Conservation (phyloP, 2,113 vertebrate genomes). For the Poicephalus meyeri region DNA sequence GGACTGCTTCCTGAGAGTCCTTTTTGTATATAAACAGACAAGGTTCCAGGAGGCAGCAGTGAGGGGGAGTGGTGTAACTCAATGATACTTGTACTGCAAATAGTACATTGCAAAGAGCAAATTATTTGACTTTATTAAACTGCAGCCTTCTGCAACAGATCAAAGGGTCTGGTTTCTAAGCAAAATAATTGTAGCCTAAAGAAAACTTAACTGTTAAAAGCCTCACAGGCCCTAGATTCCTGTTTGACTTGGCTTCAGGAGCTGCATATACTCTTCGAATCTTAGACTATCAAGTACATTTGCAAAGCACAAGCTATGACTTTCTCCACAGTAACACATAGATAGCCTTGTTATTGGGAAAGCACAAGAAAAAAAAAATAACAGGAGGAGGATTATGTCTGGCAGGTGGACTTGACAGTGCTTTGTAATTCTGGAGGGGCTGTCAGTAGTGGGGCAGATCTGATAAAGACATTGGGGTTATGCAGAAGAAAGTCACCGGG, state of each 20-base stretch:
- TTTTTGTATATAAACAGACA: constrained; percentile 15
- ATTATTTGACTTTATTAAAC: constrained; percentile 53
- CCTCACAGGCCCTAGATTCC: background rate
- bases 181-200: constrained; percentile 29
- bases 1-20: constrained; percentile 24
- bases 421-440: background rate
- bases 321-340: background rate
- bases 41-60: constrained; percentile 26
- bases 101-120: constrained; percentile 48
- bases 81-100: constrained; percentile 22
- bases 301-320: background rate
- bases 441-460: background rate
- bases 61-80: constrained; percentile 9
- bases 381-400: background rate
- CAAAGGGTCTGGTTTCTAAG: constrained; percentile 41
- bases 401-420: background rate
- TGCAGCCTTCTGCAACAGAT: constrained; percentile 35
- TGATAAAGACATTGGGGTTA: background rate
- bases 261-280: background rate
- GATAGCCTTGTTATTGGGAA: background rate
- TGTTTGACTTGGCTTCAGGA: constrained; percentile 20
- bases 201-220: constrained; percentile 40
- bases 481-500: background rate
- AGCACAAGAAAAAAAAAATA: background rate
- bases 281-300: background rate